Evolutionary conservation across 2,888 invertebrate genomes (phyloP), one percentile per base, ranked within the genome.

Genomic region (Trissolcus brochymenae): DNA sequence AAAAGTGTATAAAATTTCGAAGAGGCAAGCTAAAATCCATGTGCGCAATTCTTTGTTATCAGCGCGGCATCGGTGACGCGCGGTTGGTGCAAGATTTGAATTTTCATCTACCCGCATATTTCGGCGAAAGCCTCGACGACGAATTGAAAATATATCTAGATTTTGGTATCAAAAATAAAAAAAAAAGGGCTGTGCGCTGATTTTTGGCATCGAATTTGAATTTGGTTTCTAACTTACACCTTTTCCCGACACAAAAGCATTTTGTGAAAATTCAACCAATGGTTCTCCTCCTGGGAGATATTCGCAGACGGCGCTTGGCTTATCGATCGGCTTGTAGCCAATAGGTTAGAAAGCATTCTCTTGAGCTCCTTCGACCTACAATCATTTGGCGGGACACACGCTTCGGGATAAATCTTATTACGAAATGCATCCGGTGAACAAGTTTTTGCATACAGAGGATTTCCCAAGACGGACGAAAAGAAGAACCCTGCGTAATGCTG

Each of bases 291-390:
- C 57, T 46, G 61, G 65, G 60, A 73, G 64, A 70, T 71, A 79
- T 79, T 79, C 54, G 62, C 75, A 66, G 66, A 61, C 76, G 71
- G 80, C 43, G 59, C 71, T 76, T 64, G 35, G 75, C 75, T 79
- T 81, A 82, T 82, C 82, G 81, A 76, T 80, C 82, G 80, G 78
- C 56, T 76, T 73, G 73, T 76, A 81, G 79, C 80, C 81, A 81
- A 82, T 82, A 81, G 72, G 80, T 82, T 81, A 80, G 81, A 81
- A 81, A 81, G 81, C 79, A 77, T 70, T 65, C 68, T 68, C 72
- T 70, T 53, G 70, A 68, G 71, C 68, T 75, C 68, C 60, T 66
- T 78, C 67, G 70, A 54, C 41, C 50, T 62, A 70, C 78, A 78
- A 73, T 76, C 79, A 29, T 78, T 70, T 46, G 61, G 61, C 43